Conservation (phyloP, 1,140 invertebrate species). For the Achroia grisella region DNA sequence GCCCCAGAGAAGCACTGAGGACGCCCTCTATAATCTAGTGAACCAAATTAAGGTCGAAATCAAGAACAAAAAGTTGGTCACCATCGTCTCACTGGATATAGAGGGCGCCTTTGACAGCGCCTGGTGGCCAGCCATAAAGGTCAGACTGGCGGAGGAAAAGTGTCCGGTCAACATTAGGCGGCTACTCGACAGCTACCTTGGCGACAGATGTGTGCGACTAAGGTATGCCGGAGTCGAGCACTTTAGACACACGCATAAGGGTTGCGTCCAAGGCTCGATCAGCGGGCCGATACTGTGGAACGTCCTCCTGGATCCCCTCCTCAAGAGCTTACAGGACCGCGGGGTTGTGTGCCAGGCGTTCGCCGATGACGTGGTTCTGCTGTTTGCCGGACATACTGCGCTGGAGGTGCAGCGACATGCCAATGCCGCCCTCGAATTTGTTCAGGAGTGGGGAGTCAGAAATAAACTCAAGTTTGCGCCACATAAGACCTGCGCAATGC, state of each 20-base stretch:
- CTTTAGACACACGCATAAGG: background rate
- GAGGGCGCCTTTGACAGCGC: slow-evolving; percentile 9
- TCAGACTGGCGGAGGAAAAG: background rate
- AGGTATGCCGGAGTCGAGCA: background rate
- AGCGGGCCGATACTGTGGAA: slow-evolving; percentile 1
- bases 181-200: background rate
- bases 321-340: background rate
- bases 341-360: background rate
- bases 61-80: background rate
- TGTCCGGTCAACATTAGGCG: background rate
- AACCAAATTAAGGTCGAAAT: background rate
- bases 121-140: slow-evolving; percentile 2
- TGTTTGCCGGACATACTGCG: background rate
- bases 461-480: slow-evolving; percentile 1
- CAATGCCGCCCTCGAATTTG: background rate
- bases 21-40: background rate
- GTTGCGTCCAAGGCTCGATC: slow-evolving; percentile 3
- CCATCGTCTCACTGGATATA: slow-evolving; percentile 6
- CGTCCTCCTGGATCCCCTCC: background rate
- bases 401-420: background rate
- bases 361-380: slow-evolving; percentile 2
- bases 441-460: background rate
- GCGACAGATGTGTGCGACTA: background rate
- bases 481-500: background rate
- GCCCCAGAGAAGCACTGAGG: background rate